Evolutionary conservation across 2,113 vertebrate genomes (phyloP).

Genomic region (Alosa alosa): DNA sequence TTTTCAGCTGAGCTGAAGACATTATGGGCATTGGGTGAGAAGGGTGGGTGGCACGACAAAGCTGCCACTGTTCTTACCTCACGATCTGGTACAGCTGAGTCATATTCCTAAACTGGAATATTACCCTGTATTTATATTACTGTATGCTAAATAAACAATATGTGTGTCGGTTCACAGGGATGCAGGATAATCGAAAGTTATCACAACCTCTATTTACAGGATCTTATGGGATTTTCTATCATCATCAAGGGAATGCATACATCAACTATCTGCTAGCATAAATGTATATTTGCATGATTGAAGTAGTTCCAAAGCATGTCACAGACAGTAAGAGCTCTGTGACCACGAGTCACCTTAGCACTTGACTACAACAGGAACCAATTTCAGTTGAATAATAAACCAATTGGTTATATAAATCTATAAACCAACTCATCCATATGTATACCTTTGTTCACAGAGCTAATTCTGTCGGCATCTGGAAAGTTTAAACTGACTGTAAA

Average conservation of each 20-base stretch:
- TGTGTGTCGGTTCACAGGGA: not conserved
- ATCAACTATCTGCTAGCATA: not conserved
- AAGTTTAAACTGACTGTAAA: too few species aligned
- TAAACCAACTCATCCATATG: too few species aligned
- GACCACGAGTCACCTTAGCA: not conserved
- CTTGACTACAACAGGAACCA: not conserved
- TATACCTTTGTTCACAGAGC: too few species aligned
- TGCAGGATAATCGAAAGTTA: not conserved
- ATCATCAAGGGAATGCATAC: not conserved
- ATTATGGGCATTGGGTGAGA: conserved; percentile 1
- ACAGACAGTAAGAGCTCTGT: not conserved
- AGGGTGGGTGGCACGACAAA: not conserved
- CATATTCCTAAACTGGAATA: not conserved
- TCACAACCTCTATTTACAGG: not conserved
- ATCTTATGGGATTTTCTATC: not conserved
- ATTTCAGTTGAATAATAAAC: not conserved
- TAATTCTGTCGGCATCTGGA: too few species aligned
- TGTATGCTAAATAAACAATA: not conserved
- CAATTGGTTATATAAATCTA: not conserved
- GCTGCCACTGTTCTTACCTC: not conserved
- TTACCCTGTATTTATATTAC: not conserved
- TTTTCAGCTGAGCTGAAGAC: not conserved
- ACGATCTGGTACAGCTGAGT: not conserved
- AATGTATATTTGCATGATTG: not conserved
- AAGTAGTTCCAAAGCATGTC: not conserved